Conservation (phyloP, 1,140 invertebrate genomes). For the Drosophila ficusphila region DNA sequence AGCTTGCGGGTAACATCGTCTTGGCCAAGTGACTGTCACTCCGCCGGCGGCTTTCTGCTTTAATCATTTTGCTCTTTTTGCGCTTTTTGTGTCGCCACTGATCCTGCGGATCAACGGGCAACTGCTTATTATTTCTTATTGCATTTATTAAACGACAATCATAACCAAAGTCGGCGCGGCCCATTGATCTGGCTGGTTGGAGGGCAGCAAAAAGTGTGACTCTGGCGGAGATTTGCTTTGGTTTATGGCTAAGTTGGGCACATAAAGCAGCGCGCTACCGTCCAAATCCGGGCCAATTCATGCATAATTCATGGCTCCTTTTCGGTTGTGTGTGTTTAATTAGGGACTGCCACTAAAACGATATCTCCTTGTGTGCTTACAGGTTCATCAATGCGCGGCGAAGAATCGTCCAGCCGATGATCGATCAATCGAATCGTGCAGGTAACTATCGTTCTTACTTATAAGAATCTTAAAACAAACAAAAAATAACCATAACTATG, state of each 20-base stretch:
- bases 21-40: constrained; percentile 65
- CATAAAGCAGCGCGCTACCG: constrained; percentile 58
- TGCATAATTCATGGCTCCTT: constrained; percentile 75
- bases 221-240: constrained; percentile 75
- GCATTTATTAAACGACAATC: constrained; percentile 84
- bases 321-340: constrained; percentile 55
- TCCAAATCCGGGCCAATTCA: constrained; percentile 57
- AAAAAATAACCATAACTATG: constrained; percentile 75
- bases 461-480: background rate
- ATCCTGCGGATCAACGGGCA: constrained; percentile 60
- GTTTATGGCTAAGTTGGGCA: constrained; percentile 80
- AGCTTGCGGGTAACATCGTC: constrained; percentile 51
- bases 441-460: constrained; percentile 87
- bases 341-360: constrained; percentile 27
- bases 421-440: constrained; percentile 99
- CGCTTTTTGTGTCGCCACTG: constrained; percentile 40
- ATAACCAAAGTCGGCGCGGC: constrained; percentile 78
- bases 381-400: constrained; percentile 99
- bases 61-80: constrained; percentile 75
- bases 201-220: constrained; percentile 76
- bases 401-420: constrained; percentile 98
- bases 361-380: constrained; percentile 84
- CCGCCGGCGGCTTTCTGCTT: constrained; percentile 71
- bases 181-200: constrained; percentile 51
- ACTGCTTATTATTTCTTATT: constrained; percentile 84